Conservation (phyloP, 2,113 vertebrate species). For the Oryctolagus cuniculus region mOryCun1.1 NC_091448.1:24336501-24337000, state of each 20-base stretch:
- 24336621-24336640: not conserved
- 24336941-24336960: constrained; percentile 32
- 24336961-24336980: constrained; percentile 18
- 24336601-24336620: not conserved
- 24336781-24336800: not conserved
- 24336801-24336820: constrained; percentile 4
- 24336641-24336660: not conserved
- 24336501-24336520: too few species aligned
- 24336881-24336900: constrained; percentile 36
- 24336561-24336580: too few species aligned
- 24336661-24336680: not conserved
- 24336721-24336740: constrained; percentile 13
- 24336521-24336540: too few species aligned
- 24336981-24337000: constrained; percentile 22
- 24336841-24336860: not conserved
- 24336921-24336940: constrained; percentile 18
- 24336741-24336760: not conserved
- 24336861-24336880: constrained; percentile 6
- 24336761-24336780: not conserved
- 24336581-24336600: too few species aligned
- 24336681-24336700: not conserved
- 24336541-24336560: too few species aligned
- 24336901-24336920: not conserved
- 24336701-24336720: constrained; percentile 26
- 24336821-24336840: not conserved